Base-by-base conservation (phyloP, 2,888 invertebrate genomes). In the Lamellibrachia satsuma region DNA sequence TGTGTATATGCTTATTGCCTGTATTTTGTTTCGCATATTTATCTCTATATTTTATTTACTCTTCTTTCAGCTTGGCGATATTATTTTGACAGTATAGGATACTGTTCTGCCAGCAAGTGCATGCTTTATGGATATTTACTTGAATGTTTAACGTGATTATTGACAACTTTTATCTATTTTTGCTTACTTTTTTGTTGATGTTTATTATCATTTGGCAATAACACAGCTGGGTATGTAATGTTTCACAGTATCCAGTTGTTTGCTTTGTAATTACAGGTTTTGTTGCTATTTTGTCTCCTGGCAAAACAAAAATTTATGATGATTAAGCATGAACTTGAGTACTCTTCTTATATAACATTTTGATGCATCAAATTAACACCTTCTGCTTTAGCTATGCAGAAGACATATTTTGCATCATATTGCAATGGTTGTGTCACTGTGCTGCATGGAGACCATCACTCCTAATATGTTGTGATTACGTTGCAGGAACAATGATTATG, bases 21-120 rank as follows among this genome's bases (percentile, higher is more conserved):
- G 15, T 15, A 75, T 75, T 75, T 75, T 11, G 75, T 75, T 75
- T 22, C 75, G n/a, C 15, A 75, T 75, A 22, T 75, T 75, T 1
- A 75, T 75, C 15, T 11, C 22, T 22, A 15, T 75, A 75, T 22
- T 75, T 39, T 39, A 15, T 15, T 75, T 75, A 75, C 75, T 75
- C 75, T 75, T 75, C 75, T 75, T 75, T 75, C 75, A 75, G 75
- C 75, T 75, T 75, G 15, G 75, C 75, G 22, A 75, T 75, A 75
- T 75, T 75, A n/a, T 22, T 2, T 4, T 75, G 75, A 75, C 75
- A 75, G 75, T n/a, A 22, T n/a, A n/a, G 11, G 4, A 75, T 22
- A 75, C 22, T 22, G n/a, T 22, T 15, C 75, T 22, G 55, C 55
- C 55, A 75, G 75, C 75, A 75, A 11, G 75, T 3, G 55, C 55